Evolutionary conservation across 2,797 vertebrate species (phyloP).

Genomic region (Nasua narica): DNA sequence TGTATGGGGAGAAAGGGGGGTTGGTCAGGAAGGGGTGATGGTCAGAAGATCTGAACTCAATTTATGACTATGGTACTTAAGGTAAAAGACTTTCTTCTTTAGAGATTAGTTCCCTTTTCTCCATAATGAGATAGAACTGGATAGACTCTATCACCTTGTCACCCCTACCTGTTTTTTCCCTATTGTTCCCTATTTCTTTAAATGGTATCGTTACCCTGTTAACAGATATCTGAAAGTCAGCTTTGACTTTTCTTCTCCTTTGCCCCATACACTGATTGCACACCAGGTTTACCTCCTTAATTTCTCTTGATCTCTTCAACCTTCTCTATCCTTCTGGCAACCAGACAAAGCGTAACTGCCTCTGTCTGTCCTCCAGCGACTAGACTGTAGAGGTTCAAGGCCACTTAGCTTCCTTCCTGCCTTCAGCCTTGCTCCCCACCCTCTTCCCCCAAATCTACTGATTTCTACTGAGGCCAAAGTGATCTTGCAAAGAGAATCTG

Average conservation of each 20-base stretch:
- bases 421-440: background rate
- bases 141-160: background rate
- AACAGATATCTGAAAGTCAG: background rate
- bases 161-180: background rate
- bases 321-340: background rate
- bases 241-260: background rate
- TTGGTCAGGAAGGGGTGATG: background rate
- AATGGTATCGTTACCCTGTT: background rate
- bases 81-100: background rate
- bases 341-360: background rate
- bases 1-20: background rate
- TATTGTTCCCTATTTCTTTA: background rate
- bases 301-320: background rate
- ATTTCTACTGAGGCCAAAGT: background rate
- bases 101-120: constrained; percentile 3
- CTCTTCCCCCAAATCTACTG: background rate
- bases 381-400: background rate
- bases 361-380: background rate
- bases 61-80: constrained; percentile 3
- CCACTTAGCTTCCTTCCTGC: no score
- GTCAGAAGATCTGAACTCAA: background rate
- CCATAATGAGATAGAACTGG: background rate
- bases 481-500: background rate
- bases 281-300: background rate
- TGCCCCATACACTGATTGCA: background rate